phyloP scores from a whole-genome alignment of 2,113 vertebrate species.

The Hippocampus guttulatus region DNA sequence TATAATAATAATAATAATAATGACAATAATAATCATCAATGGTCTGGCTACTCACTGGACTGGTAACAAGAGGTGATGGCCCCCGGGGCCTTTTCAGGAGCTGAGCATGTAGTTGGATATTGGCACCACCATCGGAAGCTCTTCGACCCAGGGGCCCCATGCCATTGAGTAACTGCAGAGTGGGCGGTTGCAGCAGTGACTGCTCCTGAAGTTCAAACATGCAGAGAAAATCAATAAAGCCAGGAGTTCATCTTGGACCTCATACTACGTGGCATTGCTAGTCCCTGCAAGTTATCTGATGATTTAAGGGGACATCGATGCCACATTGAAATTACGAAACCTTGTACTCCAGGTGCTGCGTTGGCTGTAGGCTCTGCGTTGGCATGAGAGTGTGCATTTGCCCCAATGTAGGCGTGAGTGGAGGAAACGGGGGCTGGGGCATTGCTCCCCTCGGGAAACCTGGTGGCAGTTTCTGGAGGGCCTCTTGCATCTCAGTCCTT shows the following conservation, averaged over 20 bases:
- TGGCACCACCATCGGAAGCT: constrained; percentile 93
- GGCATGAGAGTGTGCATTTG: constrained; percentile 86
- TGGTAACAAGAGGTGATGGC: constrained; percentile 90
- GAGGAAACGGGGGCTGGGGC: constrained; percentile 86
- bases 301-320: neutral
- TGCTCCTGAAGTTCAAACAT: constrained; percentile 78
- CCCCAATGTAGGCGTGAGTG: constrained; percentile 80
- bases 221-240: neutral
- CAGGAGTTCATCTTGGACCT: neutral
- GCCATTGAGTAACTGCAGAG: constrained; percentile 92
- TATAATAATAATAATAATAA: neutral
- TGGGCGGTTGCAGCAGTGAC: constrained; percentile 92
- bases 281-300: neutral
- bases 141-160: constrained; percentile 97
- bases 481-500: constrained; percentile 92
- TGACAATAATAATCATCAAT: neutral
- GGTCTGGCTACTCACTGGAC: constrained; percentile 75
- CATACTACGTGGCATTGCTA: neutral
- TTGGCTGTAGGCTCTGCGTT: constrained; percentile 85
- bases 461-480: constrained; percentile 88
- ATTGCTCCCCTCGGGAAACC: constrained; percentile 81
- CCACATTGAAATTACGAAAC: constrained; percentile 58
- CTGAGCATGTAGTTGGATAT: constrained; percentile 95
- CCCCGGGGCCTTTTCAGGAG: constrained; percentile 93
- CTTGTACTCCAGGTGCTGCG: constrained; percentile 97